Percentiles rank a stretch among this genome's conserved stretches.
Conservation (phyloP, 2,888 invertebrate genomes). For the Acanthopleura granulata region DNA sequence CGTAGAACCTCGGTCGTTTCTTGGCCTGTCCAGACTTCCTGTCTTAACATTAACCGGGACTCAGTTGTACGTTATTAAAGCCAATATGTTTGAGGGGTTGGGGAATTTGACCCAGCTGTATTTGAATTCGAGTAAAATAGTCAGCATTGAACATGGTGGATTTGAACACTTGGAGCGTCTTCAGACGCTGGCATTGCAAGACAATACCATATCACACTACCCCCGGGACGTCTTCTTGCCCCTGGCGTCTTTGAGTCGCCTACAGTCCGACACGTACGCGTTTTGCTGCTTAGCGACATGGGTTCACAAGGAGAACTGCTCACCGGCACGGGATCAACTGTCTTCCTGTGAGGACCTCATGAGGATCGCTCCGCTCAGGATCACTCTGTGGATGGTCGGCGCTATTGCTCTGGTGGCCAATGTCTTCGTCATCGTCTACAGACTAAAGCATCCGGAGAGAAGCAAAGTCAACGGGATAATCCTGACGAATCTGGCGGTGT, state of each 20-base stretch:
- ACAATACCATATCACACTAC: neutral
- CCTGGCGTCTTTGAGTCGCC: neutral
- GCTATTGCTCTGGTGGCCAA: constrained; percentile 24
- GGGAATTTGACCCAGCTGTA: neutral
- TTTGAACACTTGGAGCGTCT: neutral
- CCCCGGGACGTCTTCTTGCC: neutral
- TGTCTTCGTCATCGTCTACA: constrained; percentile 22
- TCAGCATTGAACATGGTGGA: neutral
- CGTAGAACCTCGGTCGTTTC: neutral
- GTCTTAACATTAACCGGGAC: neutral
- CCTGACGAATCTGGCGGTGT: constrained; percentile 53
- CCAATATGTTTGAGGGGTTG: neutral
- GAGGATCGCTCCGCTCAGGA: constrained; percentile 24
- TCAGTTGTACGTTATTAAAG: neutral
- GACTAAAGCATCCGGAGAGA: constrained; percentile 26
- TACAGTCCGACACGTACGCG: neutral
- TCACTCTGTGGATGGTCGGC: constrained; percentile 27
- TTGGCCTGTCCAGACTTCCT: neutral
- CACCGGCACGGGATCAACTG: constrained; percentile 37
- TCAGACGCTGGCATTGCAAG: neutral
- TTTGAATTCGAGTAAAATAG: neutral
- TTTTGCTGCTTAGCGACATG: constrained; percentile 25
- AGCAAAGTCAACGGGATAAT: constrained; percentile 36
- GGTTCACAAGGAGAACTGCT: constrained; percentile 36
- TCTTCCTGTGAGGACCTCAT: constrained; percentile 36